A percentile compares a stretch with the other conserved stretches of the same genome.
Conservation (phyloP, 2,113 vertebrate species). For the Cyphomyrus discorhynchus region DNA sequence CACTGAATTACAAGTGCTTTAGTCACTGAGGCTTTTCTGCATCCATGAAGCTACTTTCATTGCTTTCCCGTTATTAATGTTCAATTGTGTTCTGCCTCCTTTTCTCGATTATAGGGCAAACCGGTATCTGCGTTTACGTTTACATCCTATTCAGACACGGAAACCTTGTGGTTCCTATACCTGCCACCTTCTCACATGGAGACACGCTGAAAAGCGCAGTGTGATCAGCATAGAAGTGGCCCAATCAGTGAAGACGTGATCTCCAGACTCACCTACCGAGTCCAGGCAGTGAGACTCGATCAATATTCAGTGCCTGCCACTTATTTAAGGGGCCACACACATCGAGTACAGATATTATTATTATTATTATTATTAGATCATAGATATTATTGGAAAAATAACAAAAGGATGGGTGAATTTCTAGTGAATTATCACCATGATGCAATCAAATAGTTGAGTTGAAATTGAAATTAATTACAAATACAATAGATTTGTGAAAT, state of each 20-base stretch:
- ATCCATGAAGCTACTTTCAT: not conserved
- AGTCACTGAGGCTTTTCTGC: not conserved
- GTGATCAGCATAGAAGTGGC: not conserved
- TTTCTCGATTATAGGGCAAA: not conserved
- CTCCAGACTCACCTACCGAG: not conserved
- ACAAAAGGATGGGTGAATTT: not conserved
- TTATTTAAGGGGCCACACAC: too few species aligned
- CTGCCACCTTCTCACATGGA: not conserved
- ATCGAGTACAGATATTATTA: not conserved
- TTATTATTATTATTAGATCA: not conserved
- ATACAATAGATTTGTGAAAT: not conserved
- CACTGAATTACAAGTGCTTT: not conserved
- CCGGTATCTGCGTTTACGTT: not conserved
- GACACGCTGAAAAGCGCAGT: not conserved
- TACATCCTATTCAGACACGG: not conserved
- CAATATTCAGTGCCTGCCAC: not conserved
- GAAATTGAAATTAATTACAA: not conserved
- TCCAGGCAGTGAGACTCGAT: not conserved
- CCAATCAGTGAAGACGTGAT: not conserved
- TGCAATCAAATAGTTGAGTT: not conserved
- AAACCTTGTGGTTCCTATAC: not conserved
- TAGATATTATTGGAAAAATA: not conserved
- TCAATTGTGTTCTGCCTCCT: not conserved
- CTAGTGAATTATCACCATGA: too few species aligned
- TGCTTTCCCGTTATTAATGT: not conserved